Base-by-base conservation (phyloP, 2,888 invertebrate species). In the Germaria angustata region DNA sequence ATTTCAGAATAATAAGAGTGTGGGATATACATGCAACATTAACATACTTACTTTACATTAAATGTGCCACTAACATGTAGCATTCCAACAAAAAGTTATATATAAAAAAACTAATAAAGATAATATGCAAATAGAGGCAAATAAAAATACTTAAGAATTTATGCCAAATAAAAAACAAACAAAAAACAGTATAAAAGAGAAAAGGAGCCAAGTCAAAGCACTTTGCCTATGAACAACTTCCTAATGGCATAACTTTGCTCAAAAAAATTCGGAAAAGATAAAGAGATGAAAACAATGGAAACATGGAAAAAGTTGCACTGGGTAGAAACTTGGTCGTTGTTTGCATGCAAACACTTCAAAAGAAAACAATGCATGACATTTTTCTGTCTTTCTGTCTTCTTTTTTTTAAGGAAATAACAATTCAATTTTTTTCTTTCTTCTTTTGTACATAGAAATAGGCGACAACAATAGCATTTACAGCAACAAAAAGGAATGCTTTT, bases 101-200 rank as follows among this genome's bases (percentile, higher is more conserved):
- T n/a, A n/a, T n/a, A 63, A 71, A 65, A 69, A 76, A 77, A 80
- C 75, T 55, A 53, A 41, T 68, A 76, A 81, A 85, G 79, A 84
- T 84, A 80, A 77, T 84, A 65, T 73, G 59, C 71, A 84, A 80
- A 75, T 81, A 76, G 81, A 84, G 81, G 79, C 78, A 84, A 84
- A 86, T 81, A 77, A 44, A 53, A 84, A 85, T 81, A 71, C 5
- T 73, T 66, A 32, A 66, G 78, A 69, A 85, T 84, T 85, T 84
- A 81, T 73, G 84, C 83, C 87, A 87, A 87, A 87, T 87, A 85
- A 86, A 69, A 68, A 51, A 53, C 15, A 36, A n/a, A 7, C 17
- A 24, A 11, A 11, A 41, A 53, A 28, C 4, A n/a, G n/a, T n/a
- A n/a, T n/a, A 63, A 28, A 20, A 55, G 17, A 24, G 5, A 32